Evolutionary conservation across 1,140 invertebrate genomes (phyloP).

Genomic region (Formica exsecta): DNA sequence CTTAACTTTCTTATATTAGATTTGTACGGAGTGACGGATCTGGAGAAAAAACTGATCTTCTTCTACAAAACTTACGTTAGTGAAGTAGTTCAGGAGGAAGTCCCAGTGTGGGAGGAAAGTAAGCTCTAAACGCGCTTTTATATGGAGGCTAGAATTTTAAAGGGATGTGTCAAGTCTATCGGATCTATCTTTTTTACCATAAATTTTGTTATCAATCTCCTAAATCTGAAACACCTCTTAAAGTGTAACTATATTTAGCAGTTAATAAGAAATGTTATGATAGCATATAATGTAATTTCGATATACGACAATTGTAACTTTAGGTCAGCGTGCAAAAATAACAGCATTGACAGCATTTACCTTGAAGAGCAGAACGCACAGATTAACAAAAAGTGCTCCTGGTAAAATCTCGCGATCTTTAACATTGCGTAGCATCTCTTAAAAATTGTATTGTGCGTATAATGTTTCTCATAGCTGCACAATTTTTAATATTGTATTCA

Average conservation of each 20-base stretch:
- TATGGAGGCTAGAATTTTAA: background rate
- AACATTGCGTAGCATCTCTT: background rate
- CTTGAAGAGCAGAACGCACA: slow-evolving; percentile 73
- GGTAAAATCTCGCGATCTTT: slow-evolving; percentile 72
- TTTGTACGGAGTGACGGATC: slow-evolving; percentile 81
- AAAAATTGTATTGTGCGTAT: slow-evolving; percentile 10
- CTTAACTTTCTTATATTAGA: slow-evolving; percentile 82
- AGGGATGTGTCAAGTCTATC: background rate
- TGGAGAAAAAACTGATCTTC: slow-evolving; percentile 85
- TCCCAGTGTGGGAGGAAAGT: slow-evolving; percentile 88
- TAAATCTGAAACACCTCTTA: background rate
- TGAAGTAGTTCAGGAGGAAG: slow-evolving; percentile 87
- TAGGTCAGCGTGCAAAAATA: slow-evolving; percentile 79
- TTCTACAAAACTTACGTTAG: slow-evolving; percentile 87
- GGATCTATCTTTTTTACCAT: background rate
- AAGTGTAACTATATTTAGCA: background rate
- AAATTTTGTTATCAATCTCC: background rate
- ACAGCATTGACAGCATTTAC: slow-evolving; percentile 76
- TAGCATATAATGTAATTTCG: background rate
- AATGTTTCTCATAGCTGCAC: background rate
- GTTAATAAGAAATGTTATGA: background rate
- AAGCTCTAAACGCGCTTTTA: slow-evolving; percentile 66
- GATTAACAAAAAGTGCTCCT: slow-evolving; percentile 81
- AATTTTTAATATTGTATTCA: slow-evolving; percentile 14
- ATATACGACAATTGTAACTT: background rate